Conservation (phyloP, 2,797 vertebrate species). For the Pangasius sanitwongsei region DNA sequence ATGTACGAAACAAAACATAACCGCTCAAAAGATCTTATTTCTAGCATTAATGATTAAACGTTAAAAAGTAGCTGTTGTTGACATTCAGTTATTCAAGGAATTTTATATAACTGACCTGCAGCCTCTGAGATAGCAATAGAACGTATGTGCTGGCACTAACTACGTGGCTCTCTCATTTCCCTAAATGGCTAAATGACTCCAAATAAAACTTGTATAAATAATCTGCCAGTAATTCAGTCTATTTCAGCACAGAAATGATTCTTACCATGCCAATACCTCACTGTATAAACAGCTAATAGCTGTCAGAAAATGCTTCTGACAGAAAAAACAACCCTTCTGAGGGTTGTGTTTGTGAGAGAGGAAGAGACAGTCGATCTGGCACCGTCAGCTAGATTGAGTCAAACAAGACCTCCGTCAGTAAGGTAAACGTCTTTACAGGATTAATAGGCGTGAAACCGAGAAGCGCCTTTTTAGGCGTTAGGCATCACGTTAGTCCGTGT, state of each 20-base stretch:
- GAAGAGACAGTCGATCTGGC: not conserved
- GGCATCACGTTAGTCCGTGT: not conserved
- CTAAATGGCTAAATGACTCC: constrained; percentile 34
- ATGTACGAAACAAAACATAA: not conserved
- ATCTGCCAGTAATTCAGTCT: constrained; percentile 22
- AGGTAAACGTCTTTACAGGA: constrained; percentile 21
- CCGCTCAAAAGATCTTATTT: not conserved
- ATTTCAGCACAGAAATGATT: constrained; percentile 17
- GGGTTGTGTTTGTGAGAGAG: constrained; percentile 24
- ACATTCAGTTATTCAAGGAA: not conserved
- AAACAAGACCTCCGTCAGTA: constrained; percentile 19
- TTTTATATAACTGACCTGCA: not conserved
- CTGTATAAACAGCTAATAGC: constrained; percentile 26
- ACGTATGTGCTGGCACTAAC: constrained; percentile 25
- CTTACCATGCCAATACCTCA: constrained; percentile 14
- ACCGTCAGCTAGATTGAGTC: constrained; percentile 16
- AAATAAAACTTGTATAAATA: constrained; percentile 23
- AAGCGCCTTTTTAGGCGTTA: constrained; percentile 30
- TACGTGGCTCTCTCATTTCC: constrained; percentile 1
- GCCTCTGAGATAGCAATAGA: not conserved
- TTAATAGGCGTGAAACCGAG: constrained; percentile 6
- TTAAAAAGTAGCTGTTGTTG: not conserved
- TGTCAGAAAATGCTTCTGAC: constrained; percentile 35
- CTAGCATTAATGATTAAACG: not conserved
- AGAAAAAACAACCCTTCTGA: not conserved